phyloP scores from a whole-genome alignment of 2,888 invertebrate species.

The Rapana venosa region DNA sequence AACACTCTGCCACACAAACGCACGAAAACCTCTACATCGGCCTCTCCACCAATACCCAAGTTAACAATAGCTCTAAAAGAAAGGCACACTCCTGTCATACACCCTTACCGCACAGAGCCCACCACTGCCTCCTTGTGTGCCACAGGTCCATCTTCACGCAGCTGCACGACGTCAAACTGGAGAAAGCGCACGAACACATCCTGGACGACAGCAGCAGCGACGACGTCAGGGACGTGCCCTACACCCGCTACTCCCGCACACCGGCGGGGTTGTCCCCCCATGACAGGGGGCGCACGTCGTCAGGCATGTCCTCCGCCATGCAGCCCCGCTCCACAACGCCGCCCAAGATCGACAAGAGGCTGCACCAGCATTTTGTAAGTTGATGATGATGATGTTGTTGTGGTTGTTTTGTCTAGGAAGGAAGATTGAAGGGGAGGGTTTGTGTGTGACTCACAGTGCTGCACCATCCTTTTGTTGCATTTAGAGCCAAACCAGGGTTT shows the following conservation, averaged over 20 bases:
- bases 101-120: too few relatives aligned
- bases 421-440: too few relatives aligned
- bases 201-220: constrained; percentile 49
- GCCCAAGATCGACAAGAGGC: constrained; percentile 74
- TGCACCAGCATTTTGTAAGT: constrained; percentile 74
- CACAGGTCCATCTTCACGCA: constrained; percentile 73
- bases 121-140: too few relatives aligned
- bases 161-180: constrained; percentile 73
- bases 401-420: too few relatives aligned
- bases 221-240: constrained; percentile 59
- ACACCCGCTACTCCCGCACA: constrained; percentile 49
- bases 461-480: too few relatives aligned
- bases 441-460: too few relatives aligned
- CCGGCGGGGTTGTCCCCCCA: constrained; percentile 48
- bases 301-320: constrained; percentile 55
- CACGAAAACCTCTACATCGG: too few relatives aligned
- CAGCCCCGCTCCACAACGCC: constrained; percentile 62
- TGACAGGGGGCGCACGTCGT: constrained; percentile 55
- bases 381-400: neutral
- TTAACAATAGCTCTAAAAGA: too few relatives aligned
- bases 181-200: constrained; percentile 58
- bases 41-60: too few relatives aligned
- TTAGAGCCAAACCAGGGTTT: too few relatives aligned
- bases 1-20: too few relatives aligned
- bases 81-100: too few relatives aligned